Evolutionary conservation across 2,888 invertebrate genomes (phyloP).

Genomic region (Lochmaea crataegi): DNA sequence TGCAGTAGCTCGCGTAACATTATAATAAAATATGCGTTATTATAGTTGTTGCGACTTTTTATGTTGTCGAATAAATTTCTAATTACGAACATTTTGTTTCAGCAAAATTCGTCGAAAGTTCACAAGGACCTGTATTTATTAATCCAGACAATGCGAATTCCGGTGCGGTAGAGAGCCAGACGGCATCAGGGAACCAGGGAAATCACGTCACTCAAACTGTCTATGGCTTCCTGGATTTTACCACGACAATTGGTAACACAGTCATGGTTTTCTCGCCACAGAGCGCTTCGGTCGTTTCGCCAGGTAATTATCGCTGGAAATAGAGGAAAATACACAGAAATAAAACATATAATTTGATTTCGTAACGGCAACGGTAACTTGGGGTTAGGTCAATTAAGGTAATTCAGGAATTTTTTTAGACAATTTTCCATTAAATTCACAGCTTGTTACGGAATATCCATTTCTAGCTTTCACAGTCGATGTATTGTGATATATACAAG

Average conservation of each 20-base stretch:
- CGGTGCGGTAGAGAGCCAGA: slow-evolving; percentile 43
- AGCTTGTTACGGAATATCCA: too few species aligned
- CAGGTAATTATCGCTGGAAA: slow-evolving; percentile 67
- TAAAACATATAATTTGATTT: slow-evolving; percentile 18
- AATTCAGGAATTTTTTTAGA: too few species aligned
- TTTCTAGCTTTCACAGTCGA: too few species aligned
- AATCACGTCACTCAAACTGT: slow-evolving; percentile 87
- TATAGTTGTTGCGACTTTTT: too few species aligned
- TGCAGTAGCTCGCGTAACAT: too few species aligned
- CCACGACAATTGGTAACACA: slow-evolving; percentile 93
- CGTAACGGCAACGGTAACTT: neutral
- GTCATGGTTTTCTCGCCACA: slow-evolving; percentile 95
- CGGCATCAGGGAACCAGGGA: slow-evolving; percentile 50
- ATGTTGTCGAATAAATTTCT: neutral
- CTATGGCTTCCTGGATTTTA: slow-evolving; percentile 93
- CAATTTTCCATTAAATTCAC: too few species aligned
- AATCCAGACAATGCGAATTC: slow-evolving; percentile 52
- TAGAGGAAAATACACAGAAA: slow-evolving; percentile 19
- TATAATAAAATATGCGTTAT: too few species aligned
- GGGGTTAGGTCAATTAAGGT: neutral
- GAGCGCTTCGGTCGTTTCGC: slow-evolving; percentile 75
- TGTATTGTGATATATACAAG: too few species aligned
- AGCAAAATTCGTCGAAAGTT: slow-evolving; percentile 50
- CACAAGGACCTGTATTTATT: slow-evolving; percentile 61
- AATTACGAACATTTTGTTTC: slow-evolving; percentile 44